Base-by-base conservation (phyloP, 2,888 invertebrate genomes). In the Drosophila maculinotata region DNA sequence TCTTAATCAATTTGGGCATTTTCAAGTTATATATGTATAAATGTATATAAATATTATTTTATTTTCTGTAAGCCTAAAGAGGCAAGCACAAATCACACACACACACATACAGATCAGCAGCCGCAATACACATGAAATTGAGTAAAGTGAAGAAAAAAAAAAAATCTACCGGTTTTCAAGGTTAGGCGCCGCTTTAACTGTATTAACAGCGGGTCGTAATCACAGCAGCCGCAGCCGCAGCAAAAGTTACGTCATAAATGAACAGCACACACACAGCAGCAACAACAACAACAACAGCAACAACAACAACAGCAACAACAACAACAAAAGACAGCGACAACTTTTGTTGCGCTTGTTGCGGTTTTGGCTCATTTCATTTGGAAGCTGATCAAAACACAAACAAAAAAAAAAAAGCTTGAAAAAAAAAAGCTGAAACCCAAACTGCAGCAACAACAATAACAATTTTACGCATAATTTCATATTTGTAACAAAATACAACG, bases 231-330 rank as follows among this genome's bases (percentile, higher is more conserved):
- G 65, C 48, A 48, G 62, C 66, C 54, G 71, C 69, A 60, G 76
- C 72, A 71, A 67, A 75, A 80, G 87, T 89, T 89, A 89, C 88
- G 89, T 89, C 88, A 89, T 80, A 83, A 72, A 82, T 60, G 79
- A 71, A 80, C 76, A 69, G 52, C 59, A 48, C 69, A 63, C 58
- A 72, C 72, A 80, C 76, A 69, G 52, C 59, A 48, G 67, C 59
- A 56, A 72, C 72, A 69, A 56, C 51, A 20, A 20, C 20, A 20
- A 20, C 20, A 53, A 6, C 53, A 35, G 4, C 64, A 52, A 6
- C 41, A 53, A 39, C 69, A 63, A 26, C 41, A 68, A 42, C 53
- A 45, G 17, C 49, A 58, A 35, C 53, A 60, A 28, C 56, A 64
- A 30, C 58, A 62, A 47, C 54, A 54, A 58, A 57, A 71, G 65